phyloP scores from a whole-genome alignment of 2,888 invertebrate species.

The Cactoblastis cactorum region DNA sequence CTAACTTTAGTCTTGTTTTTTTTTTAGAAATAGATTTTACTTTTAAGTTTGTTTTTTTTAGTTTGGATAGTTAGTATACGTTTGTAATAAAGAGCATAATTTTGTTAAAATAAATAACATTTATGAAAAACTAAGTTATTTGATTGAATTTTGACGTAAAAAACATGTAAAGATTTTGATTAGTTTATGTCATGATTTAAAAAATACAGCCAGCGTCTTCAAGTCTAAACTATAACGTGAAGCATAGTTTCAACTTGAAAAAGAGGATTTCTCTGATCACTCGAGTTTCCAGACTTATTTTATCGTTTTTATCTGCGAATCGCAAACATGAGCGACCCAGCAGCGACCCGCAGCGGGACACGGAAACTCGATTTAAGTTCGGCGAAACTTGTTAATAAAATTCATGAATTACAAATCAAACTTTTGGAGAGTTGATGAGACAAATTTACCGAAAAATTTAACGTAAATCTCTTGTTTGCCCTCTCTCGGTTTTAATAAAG shows the following conservation, averaged over 20 bases:
- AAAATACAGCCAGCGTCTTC: not conserved
- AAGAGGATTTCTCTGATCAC: not conserved
- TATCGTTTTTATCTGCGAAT: not conserved
- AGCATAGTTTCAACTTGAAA: not conserved
- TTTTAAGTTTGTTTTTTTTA: too few relatives aligned
- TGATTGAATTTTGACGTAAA: too few relatives aligned
- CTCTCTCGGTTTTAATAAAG: not conserved
- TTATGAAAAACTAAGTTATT: too few relatives aligned
- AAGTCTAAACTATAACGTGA: not conserved
- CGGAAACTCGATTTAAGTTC: slow-evolving; percentile 59
- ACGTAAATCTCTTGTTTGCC: not conserved
- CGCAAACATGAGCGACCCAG: not conserved
- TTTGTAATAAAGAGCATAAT: too few relatives aligned
- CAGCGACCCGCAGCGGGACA: slow-evolving; percentile 21
- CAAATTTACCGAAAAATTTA: slow-evolving; percentile 7
- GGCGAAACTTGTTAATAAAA: slow-evolving; percentile 48
- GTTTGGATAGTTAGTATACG: too few relatives aligned
- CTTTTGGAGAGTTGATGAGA: slow-evolving; percentile 24
- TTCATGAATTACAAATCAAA: slow-evolving; percentile 65
- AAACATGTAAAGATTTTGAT: too few relatives aligned
- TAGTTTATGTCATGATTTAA: too few relatives aligned
- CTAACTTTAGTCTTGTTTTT: too few relatives aligned
- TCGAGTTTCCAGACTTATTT: not conserved
- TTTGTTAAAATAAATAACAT: too few relatives aligned
- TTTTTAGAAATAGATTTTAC: too few relatives aligned